phyloP scores from a whole-genome alignment of 2,797 vertebrate genomes.

The Thripadectes ignobilis region DNA sequence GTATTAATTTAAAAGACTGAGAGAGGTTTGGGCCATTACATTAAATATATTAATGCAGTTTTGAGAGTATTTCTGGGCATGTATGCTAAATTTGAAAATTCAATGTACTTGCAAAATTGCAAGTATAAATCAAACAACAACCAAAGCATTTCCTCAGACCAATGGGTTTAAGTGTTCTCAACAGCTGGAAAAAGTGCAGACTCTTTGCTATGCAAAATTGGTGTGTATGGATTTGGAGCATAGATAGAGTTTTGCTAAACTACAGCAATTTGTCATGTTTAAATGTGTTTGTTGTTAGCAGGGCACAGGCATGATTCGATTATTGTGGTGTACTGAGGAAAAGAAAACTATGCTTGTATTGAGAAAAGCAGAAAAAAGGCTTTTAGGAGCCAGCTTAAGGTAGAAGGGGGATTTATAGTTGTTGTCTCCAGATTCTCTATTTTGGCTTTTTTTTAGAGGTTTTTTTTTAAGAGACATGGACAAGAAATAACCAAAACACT shows the following conservation, averaged over 20 bases:
- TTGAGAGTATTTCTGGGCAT: neutral
- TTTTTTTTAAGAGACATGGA: neutral
- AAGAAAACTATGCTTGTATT: neutral
- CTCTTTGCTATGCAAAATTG: slow-evolving; percentile 17
- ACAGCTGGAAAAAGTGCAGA: slow-evolving; percentile 43
- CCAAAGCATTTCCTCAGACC: slow-evolving; percentile 32
- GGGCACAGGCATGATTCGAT: neutral
- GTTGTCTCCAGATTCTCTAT: neutral
- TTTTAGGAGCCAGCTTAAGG: neutral
- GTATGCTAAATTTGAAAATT: neutral
- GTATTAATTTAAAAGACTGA: neutral
- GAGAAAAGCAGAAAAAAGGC: neutral
- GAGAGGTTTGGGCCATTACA: neutral
- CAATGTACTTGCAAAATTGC: neutral
- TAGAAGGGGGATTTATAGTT: neutral
- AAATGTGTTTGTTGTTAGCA: slow-evolving; percentile 41
- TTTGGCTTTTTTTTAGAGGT: neutral
- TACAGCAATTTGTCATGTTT: neutral
- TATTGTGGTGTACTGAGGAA: neutral
- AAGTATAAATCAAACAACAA: slow-evolving; percentile 43
- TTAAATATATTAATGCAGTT: neutral
- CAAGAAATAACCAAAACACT: neutral
- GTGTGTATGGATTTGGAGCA: neutral
- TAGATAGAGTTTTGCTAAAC: slow-evolving; percentile 16
- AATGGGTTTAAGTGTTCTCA: slow-evolving; percentile 36